A percentile compares a stretch with the other conserved stretches of the same genome.
Conservation (phyloP, 2,888 invertebrate genomes). For the Pterostichus madidus region DNA sequence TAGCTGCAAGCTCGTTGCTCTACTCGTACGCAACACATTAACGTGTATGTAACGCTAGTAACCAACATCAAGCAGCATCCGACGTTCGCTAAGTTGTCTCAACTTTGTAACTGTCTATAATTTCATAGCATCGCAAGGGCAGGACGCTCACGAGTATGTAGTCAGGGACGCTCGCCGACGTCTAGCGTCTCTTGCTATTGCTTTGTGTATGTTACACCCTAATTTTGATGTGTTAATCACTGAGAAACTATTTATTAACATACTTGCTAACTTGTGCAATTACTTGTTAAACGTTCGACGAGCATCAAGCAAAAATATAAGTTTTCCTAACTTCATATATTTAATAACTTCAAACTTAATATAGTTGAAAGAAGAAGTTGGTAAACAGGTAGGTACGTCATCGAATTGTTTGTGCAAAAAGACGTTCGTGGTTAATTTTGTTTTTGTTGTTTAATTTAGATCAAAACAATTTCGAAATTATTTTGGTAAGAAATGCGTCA, state of each 20-base stretch:
- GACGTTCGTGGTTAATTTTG: too few relatives aligned
- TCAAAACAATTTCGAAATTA: too few relatives aligned
- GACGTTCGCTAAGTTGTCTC: constrained; percentile 39
- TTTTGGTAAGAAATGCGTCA: too few relatives aligned
- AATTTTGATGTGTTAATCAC: constrained; percentile 56
- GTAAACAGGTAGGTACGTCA: too few relatives aligned
- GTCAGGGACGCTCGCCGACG: constrained; percentile 3
- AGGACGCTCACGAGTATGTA: constrained; percentile 8
- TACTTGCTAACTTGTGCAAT: constrained; percentile 53
- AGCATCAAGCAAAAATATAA: not conserved
- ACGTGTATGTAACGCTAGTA: constrained; percentile 11
- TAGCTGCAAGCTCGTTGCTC: not conserved
- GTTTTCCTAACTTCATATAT: too few relatives aligned
- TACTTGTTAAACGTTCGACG: not conserved
- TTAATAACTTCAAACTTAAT: too few relatives aligned
- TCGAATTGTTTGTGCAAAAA: too few relatives aligned
- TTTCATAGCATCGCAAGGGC: constrained; percentile 4
- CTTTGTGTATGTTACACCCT: constrained; percentile 41
- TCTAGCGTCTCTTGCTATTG: not conserved
- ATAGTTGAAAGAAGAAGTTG: too few relatives aligned
- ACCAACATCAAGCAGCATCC: constrained; percentile 26
- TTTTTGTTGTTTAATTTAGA: too few relatives aligned
- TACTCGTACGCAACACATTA: not conserved
- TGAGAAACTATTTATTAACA: constrained; percentile 53
- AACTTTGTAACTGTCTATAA: constrained; percentile 60